Percentiles rank a stretch among this genome's conserved stretches.
Evolutionary conservation across 2,113 vertebrate genomes (phyloP).

Genomic region (cattle (Bos taurus)): ARS-UCD2.0 NC_037347.1:66968501-66969000

Average conservation of each 20-base stretch:
- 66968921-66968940: neutral
- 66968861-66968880: neutral
- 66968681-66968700: neutral
- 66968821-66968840: neutral
- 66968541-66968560: neutral
- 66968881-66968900: too few species aligned
- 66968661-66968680: neutral
- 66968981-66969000: rapidly evolving
- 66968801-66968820: neutral
- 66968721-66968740: neutral
- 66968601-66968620: neutral
- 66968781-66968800: rapidly evolving
- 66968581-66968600: neutral
- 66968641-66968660: rapidly evolving
- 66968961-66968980: too few species aligned
- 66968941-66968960: neutral
- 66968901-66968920: too few species aligned
- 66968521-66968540: neutral
- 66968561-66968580: neutral
- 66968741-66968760: neutral
- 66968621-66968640: too few species aligned
- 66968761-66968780: rapidly evolving
- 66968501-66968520: neutral
- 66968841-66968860: neutral
- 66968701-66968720: neutral